Percentiles rank a stretch among this genome's conserved stretches.
Conservation (phyloP, 2,113 vertebrate species). For the Bombycilla garrulus region DNA sequence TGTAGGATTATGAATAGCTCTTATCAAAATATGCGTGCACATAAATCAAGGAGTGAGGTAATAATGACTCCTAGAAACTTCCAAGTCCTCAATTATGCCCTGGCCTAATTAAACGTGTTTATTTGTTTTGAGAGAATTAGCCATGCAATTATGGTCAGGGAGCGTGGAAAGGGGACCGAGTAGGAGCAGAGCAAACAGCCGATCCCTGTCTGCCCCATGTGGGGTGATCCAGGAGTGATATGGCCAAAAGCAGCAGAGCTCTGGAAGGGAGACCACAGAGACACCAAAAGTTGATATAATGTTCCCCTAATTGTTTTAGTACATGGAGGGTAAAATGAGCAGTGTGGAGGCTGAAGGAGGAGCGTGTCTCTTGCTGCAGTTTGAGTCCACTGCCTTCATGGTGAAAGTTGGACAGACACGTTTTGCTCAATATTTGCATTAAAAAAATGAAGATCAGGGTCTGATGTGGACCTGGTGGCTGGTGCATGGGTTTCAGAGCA, state of each 20-base stretch:
- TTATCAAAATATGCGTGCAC: constrained; percentile 59
- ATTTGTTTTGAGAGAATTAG: constrained; percentile 42
- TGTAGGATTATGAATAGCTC: constrained; percentile 62
- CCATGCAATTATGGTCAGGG: neutral
- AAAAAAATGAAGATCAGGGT: rapidly evolving
- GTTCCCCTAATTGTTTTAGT: neutral
- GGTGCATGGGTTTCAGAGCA: neutral
- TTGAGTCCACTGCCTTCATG: rapidly evolving
- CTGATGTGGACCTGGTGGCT: neutral
- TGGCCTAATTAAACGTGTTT: constrained; percentile 24
- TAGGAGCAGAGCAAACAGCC: neutral
- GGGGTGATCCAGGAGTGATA: neutral
- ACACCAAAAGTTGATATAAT: neutral
- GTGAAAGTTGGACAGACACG: neutral
- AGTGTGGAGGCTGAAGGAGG: neutral
- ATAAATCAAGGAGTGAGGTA: constrained; percentile 65
- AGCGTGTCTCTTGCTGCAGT: neutral
- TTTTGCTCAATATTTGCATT: neutral
- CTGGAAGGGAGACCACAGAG: neutral
- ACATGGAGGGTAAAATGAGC: neutral
- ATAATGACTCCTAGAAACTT: constrained; percentile 58
- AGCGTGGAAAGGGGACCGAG: neutral
- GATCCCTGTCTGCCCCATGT: rapidly evolving
- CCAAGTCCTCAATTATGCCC: constrained; percentile 38
- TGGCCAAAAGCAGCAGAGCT: rapidly evolving